Conservation (phyloP, 2,888 invertebrate genomes). For the Serripes groenlandicus region DNA sequence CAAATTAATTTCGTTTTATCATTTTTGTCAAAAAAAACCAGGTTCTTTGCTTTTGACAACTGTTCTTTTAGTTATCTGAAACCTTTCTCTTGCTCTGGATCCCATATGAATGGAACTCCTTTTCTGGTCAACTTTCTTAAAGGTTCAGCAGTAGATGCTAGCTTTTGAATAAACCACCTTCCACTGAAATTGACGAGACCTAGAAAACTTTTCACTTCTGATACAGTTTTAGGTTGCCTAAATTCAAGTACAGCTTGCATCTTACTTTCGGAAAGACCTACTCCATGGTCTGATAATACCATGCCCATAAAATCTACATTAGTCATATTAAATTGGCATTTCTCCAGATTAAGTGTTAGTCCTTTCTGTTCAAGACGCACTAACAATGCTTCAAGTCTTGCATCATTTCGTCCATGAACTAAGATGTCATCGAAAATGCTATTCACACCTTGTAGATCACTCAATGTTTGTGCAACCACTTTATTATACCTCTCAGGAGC, state of each 20-base stretch:
- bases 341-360: constrained; percentile 63
- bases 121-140: constrained; percentile 33
- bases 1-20: constrained; percentile 15
- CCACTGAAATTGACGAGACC: constrained; percentile 55
- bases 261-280: constrained; percentile 42
- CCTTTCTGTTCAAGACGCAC: constrained; percentile 14
- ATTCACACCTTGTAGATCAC: constrained; percentile 36
- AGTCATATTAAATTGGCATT: constrained; percentile 65
- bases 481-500: constrained; percentile 70
- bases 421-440: constrained; percentile 65
- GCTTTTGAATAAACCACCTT: constrained; percentile 49
- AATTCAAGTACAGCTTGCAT: constrained; percentile 52
- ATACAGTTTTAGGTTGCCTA: constrained; percentile 30
- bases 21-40: constrained; percentile 19
- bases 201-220: constrained; percentile 59
- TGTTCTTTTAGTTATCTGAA: not conserved
- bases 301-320: constrained; percentile 58
- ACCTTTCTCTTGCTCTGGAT: not conserved
- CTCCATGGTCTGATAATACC: constrained; percentile 46
- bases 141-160: constrained; percentile 52
- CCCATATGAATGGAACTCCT: constrained; percentile 36
- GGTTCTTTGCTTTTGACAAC: not conserved
- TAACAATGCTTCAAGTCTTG: constrained; percentile 28
- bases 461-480: constrained; percentile 49
- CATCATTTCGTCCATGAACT: not conserved